phyloP scores from a whole-genome alignment of 2,888 invertebrate species.

The Melipona beecheii region DNA sequence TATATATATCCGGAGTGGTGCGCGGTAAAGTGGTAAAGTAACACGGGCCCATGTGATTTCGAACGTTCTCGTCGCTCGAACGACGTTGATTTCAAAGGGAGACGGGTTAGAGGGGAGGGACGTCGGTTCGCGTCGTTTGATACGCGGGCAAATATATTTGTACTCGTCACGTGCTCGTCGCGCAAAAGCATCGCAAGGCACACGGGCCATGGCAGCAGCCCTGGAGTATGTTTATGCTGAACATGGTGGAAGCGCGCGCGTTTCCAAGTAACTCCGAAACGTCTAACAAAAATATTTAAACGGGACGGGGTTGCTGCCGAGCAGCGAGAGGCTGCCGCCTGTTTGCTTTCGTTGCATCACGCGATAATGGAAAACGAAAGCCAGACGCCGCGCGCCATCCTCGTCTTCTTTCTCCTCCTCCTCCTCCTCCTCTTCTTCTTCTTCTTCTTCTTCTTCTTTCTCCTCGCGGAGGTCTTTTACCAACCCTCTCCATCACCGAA shows the following conservation, averaged over 20 bases:
- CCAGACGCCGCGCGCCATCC: conserved; percentile 48
- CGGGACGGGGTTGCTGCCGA: conserved; percentile 69
- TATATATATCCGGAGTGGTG: background rate
- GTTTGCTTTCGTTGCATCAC: conserved; percentile 73
- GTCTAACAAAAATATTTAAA: conserved; percentile 80
- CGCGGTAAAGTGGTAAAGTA: conserved; percentile 7
- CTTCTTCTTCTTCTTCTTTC: background rate
- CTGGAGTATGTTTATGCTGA: conserved; percentile 65
- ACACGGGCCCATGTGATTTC: conserved; percentile 1
- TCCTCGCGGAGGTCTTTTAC: conserved; percentile 33
- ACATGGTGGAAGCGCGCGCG: conserved; percentile 36
- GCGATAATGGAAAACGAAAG: conserved; percentile 68
- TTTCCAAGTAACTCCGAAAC: conserved; percentile 73
- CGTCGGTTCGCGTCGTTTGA: conserved; percentile 43
- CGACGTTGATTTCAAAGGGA: conserved; percentile 35
- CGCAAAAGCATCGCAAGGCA: conserved; percentile 46
- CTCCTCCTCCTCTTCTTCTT: conserved; percentile 36
- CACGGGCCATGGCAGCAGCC: background rate
- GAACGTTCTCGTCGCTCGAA: background rate
- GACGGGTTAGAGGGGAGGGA: background rate
- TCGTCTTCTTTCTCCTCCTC: conserved; percentile 30
- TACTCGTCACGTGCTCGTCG: conserved; percentile 52
- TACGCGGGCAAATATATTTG: conserved; percentile 58
- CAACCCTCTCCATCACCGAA: background rate
- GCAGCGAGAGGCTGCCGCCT: conserved; percentile 47